Evolutionary conservation across 2,113 vertebrate species (phyloP), one percentile per base, ranked within the genome.

Genomic region (Poicephalus gulielmi): DNA sequence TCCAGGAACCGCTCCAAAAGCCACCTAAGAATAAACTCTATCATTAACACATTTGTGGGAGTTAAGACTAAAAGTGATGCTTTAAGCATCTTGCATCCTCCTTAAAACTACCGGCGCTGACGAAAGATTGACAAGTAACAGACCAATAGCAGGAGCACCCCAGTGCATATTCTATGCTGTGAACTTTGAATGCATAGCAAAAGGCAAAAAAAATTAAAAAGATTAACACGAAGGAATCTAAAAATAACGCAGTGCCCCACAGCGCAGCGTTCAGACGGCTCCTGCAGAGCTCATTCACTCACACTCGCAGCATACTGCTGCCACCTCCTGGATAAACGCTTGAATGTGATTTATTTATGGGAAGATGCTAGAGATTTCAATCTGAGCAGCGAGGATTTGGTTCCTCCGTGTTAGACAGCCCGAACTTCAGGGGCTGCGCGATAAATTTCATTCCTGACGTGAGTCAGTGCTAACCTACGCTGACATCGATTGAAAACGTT

Each of bases 321-420:
- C 98, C 98, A 98, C 57, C 98, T 98, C 67, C 98, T 98, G 98
- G 98, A 74, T 46, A 70, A 33, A 70, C 10, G 25, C 62, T 8
- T 24, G 74, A 95, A 97, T 46, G 85, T 11, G 49, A 57, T 75
- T 62, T 66, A 71, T 52, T 49, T 39, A 63, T 5, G 10, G 43
- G 6, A 85, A 75, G 22, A 79, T 77, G 60, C n/a, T 15, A 22
- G 27, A 39, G 52, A 59, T 66, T 24, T 76, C 22, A 6, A 5
- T 52, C 44, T 27, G 30, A 93, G 41, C 0, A 0, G 67, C 25
- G 23, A 81, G 44, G 64, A 84, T 85, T 69, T 31, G 83, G 52
- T 59, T 86, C n/a, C 59, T 37, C 55, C 22, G 73, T 28, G 43
- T 47, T 30, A 91, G 47, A 79, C 83, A 88, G 52, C 55, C 86